Evolutionary conservation across 2,113 vertebrate genomes (phyloP), one percentile per base, ranked within the genome.

Genomic region (Dipodomys stephensi): DNA sequence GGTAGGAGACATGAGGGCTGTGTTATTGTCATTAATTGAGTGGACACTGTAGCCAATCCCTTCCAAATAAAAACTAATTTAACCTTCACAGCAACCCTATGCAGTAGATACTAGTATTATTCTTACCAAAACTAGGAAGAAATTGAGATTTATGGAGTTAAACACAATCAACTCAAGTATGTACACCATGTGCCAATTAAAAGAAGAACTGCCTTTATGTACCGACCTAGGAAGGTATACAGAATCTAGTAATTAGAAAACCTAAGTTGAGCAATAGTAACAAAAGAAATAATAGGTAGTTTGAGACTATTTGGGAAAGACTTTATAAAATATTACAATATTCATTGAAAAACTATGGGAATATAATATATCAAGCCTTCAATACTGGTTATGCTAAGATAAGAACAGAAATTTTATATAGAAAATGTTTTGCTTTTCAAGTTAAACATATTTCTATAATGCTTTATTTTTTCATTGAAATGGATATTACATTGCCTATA

Each of bases 61-160:
- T 91, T 83, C 81, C 67, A 96, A 87, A 81, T 73, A 89, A 92
- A 87, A 93, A 32, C 30, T 77, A 57, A 84, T 35, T 92, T 39
- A 73, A 84, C 81, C 64, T 39, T 84, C 77, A 73, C 32, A 80
- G 91, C 3, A 86, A 8, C 15, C 62, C 28, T 88, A 79, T 77
- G 28, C 88, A 67, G 35, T 44, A 86, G 49, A 12, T 71, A 30
- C 4, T 30, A 3, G 85, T 83, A 78, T 68, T 57, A 90, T 65
- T 35, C 35, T 86, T 78, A 79, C 11, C 79, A 39, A 95, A 96
- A 87, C 67, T n/a, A 87, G 8, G 30, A 90, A 4, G 67, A 78
- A 69, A 87, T 22, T 92, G 76, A 96, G 25, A 95, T 25, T 92
- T 91, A 67, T 78, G 5, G 64, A 6, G 30, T 76, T 82, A 79